Percentiles rank a stretch among this genome's conserved stretches.
Conservation (phyloP, 2,888 invertebrate species). For the Drosophila meridionalis region DNA sequence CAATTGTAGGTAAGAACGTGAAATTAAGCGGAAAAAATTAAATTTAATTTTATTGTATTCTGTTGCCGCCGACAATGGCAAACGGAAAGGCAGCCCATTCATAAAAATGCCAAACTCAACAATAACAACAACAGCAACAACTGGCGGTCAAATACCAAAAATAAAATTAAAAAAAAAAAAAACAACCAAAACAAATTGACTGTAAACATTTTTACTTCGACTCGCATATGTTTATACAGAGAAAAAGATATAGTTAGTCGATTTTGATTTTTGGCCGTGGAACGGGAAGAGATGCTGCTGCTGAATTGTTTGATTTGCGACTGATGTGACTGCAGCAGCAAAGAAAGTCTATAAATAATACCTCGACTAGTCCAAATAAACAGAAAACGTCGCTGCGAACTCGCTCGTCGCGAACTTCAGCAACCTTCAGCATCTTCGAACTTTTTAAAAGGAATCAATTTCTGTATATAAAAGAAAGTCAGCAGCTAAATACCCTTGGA, state of each 20-base stretch:
- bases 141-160: slow-evolving; percentile 23
- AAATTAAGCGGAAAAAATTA: slow-evolving; percentile 69
- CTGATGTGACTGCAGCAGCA: slow-evolving; percentile 38
- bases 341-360: slow-evolving; percentile 45
- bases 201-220: slow-evolving; percentile 65
- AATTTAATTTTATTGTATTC: slow-evolving; percentile 43
- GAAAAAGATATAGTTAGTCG: slow-evolving; percentile 28
- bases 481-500: background rate
- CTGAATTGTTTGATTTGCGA: slow-evolving; percentile 25
- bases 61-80: slow-evolving; percentile 48
- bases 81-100: slow-evolving; percentile 51
- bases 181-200: slow-evolving; percentile 59
- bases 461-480: too few species aligned
- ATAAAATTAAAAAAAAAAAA: slow-evolving; percentile 2
- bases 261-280: background rate
- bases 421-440: slow-evolving; percentile 1
- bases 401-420: background rate
- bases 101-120: slow-evolving; percentile 65
- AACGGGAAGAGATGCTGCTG: slow-evolving; percentile 8
- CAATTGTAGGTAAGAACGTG: slow-evolving; percentile 49
- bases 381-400: slow-evolving; percentile 18
- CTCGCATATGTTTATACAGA: slow-evolving; percentile 60
- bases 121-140: slow-evolving; percentile 10
- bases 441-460: slow-evolving; percentile 13
- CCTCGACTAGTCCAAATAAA: slow-evolving; percentile 30